Conservation (phyloP, 1,140 invertebrate genomes). For the Platyura marginata region DNA sequence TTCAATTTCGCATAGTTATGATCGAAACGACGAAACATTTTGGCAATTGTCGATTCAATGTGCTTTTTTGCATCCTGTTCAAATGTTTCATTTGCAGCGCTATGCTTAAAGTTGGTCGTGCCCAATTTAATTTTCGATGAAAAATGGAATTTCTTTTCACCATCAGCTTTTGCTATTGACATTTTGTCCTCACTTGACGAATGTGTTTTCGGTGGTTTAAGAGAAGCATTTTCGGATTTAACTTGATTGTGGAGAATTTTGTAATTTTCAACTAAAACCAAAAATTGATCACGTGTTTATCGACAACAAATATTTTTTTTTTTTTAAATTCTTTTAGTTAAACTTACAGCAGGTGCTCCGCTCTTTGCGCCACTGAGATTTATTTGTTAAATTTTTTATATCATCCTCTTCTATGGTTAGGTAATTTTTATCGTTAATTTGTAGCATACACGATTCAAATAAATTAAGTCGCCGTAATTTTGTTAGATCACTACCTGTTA, state of each 20-base stretch:
- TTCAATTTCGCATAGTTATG: neutral
- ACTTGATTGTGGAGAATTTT: neutral
- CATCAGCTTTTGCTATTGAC: neutral
- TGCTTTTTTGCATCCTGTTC: neutral
- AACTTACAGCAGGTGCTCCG: slow-evolving; percentile 27
- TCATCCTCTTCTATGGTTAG: slow-evolving; percentile 31
- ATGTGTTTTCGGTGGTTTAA: too few relatives aligned
- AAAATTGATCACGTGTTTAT: too few relatives aligned
- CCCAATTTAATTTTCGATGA: neutral
- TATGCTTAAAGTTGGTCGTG: neutral
- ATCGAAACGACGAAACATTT: neutral
- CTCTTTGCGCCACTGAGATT: slow-evolving; percentile 33
- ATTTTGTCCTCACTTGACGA: too few relatives aligned
- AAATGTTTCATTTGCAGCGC: neutral
- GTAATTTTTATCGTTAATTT: slow-evolving; percentile 68
- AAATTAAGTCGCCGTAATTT: slow-evolving; percentile 63
- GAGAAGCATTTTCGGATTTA: neutral
- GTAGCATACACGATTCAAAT: slow-evolving; percentile 73
- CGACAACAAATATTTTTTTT: too few relatives aligned
- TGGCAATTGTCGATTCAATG: neutral
- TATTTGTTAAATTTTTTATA: slow-evolving; percentile 24
- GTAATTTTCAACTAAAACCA: neutral
- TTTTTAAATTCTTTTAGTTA: too few relatives aligned
- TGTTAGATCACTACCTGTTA: slow-evolving; percentile 53
- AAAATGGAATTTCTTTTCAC: neutral